Percentiles rank a stretch among this genome's conserved stretches.
phyloP scores from a whole-genome alignment of 2,797 vertebrate genomes.

The Intellagama lesueurii region DNA sequence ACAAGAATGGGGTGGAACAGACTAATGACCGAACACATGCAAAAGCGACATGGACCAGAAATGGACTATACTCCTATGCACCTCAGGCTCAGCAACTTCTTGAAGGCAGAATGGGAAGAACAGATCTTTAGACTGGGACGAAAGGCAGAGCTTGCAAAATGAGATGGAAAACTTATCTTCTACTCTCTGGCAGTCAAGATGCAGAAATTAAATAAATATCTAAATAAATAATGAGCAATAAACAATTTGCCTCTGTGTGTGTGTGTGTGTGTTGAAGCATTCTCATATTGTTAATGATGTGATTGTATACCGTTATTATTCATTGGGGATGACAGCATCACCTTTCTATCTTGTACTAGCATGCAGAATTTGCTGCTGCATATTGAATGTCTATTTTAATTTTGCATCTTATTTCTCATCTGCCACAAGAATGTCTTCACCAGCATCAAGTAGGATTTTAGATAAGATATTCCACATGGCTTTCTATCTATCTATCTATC shows the following conservation, averaged over 20 bases:
- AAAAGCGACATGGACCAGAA: not conserved
- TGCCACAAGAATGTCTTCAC: not conserved
- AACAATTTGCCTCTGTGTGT: no score
- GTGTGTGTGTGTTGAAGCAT: not conserved
- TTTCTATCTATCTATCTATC: no score
- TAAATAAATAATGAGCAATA: no score
- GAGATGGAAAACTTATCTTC: no score
- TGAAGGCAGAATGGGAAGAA: not conserved
- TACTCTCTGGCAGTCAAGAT: not conserved
- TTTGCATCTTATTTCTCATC: not conserved
- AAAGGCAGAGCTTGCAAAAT: not conserved
- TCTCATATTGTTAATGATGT: not conserved
- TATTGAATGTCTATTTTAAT: not conserved
- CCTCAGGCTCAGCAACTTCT: not conserved
- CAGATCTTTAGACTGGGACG: not conserved
- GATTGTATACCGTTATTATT: not conserved
- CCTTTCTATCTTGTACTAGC: constrained; percentile 1
- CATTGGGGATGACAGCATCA: constrained; percentile 27
- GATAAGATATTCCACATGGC: not conserved
- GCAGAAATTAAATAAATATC: not conserved
- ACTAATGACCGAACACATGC: no score
- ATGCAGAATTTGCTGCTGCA: not conserved
- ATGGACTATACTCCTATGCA: not conserved
- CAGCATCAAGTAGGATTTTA: not conserved
- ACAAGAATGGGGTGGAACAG: not conserved